Base-by-base conservation (phyloP, 2,113 vertebrate species). In the Onychorhynchus coronatus region DNA sequence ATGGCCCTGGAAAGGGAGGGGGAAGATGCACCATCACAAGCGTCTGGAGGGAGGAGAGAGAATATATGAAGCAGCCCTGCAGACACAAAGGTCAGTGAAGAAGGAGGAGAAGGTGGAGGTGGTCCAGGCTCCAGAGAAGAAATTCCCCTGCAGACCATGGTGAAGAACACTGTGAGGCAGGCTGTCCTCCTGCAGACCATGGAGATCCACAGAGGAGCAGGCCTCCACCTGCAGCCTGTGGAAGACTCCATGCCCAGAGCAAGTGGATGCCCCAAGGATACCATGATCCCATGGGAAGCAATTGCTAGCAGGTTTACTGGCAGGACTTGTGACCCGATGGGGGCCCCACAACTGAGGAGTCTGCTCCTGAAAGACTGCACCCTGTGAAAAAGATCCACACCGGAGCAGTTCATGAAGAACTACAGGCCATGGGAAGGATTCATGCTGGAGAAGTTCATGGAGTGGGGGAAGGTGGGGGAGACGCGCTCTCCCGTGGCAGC, bases 401-500 rank as follows among this genome's bases (percentile, higher is more conserved):
- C 12, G 6, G 37, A 19, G 9, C 1, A 44, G 12, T 16, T 52
- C 5, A 12, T 59, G 28, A 39, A 66, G 8, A 58, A 28, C 33
- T 89, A 28, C 12, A 58, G 12, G 9, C 18, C 22, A 13, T 4
- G 18, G 5, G 35, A 59, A 33, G 12, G 12, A 39, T 12, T 74
- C 15, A n/a, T 5, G 2, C 11, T 66, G 15, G 59, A 50, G 14
- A 50, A 66, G 33, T 11, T 44, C 5, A 21, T 0, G 28, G 30
- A 52, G 50, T 52, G 50, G 50, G 25, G 14, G 50, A 52, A 14
- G 50, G 49, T 14, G 27, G 49, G 25, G 23, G 49, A 24, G 24
- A 50, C 8, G 7, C 4, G 14, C 20, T 65, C 39, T 65, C 7
- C 33, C 2, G 1, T 10, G 1, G 6, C 9, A 24, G 12, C 0